Evolutionary conservation across 37 sponge, comb jelly and placozoan genomes (phyloP).

Genomic region (Corticium candelabrum): DNA sequence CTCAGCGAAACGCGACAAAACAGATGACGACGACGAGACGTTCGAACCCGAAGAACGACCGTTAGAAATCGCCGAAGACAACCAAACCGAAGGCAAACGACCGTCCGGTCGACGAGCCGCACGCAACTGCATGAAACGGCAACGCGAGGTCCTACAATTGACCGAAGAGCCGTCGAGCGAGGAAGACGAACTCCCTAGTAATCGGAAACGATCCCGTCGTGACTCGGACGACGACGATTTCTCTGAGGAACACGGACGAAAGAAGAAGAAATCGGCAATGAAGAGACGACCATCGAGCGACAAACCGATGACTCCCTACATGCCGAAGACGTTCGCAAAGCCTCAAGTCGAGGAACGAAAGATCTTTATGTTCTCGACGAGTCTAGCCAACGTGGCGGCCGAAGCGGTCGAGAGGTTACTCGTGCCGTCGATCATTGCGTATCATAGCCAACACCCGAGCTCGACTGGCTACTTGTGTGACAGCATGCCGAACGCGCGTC

Average conservation of each 20-base stretch:
- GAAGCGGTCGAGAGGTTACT: slow-evolving; percentile 26
- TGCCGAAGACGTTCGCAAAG: not conserved
- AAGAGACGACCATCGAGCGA: not conserved
- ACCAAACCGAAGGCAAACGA: too few species aligned
- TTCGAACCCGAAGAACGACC: too few species aligned
- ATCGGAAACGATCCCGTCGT: not conserved
- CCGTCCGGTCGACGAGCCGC: not conserved
- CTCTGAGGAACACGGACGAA: not conserved
- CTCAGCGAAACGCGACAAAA: too few species aligned
- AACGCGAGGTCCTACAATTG: too few species aligned
- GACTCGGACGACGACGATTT: not conserved
- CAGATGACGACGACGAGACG: too few species aligned
- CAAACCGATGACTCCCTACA: not conserved
- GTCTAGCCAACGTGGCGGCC: slow-evolving; percentile 63
- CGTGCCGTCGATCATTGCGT: not conserved
- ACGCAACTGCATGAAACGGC: not conserved
- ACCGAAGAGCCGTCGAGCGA: not conserved
- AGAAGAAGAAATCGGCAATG: not conserved
- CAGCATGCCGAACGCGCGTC: not conserved
- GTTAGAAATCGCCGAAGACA: too few species aligned
- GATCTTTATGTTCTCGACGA: slow-evolving; percentile 63
- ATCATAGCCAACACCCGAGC: not conserved
- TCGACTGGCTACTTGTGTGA: not conserved
- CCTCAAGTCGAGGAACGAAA: not conserved
- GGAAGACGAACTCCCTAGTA: not conserved